These are phyloP conservation scores for Zaprionus bogoriensis DNA, from an alignment of 2,888 invertebrate genomes.

Conservation along the genomic window DNA sequence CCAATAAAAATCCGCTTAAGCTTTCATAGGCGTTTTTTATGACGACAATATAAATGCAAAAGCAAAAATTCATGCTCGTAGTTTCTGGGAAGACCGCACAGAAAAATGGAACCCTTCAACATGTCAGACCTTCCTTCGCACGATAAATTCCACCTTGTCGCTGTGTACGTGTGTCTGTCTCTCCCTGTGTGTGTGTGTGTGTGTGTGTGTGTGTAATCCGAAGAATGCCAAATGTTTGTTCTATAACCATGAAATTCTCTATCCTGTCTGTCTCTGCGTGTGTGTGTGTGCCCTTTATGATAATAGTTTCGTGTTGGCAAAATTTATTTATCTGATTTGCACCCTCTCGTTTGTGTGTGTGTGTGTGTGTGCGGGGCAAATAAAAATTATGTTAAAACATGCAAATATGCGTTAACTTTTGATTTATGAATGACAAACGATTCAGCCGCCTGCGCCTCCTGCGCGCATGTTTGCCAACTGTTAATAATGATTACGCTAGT, in stretches of 20 bases:
- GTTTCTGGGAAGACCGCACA: conserved; percentile 22
- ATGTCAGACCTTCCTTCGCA: conserved; percentile 61
- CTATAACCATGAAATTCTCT: conserved; percentile 66
- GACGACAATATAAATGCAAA: conserved; percentile 80
- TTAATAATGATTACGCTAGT: conserved; percentile 68
- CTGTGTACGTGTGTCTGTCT: conserved; percentile 13
- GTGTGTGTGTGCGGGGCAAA: conserved; percentile 63
- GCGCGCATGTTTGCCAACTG: conserved; percentile 38
- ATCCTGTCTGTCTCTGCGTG: conserved; percentile 27
- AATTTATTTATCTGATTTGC: conserved; percentile 77
- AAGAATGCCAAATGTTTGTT: conserved; percentile 70
- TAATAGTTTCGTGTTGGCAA: conserved; percentile 80
- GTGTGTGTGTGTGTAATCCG: conserved; percentile 26
- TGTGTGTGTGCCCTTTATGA: conserved; percentile 69
- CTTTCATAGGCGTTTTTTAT: conserved; percentile 81
- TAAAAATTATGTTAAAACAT: conserved; percentile 81
- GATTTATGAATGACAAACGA: conserved; percentile 74
- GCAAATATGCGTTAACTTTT: conserved; percentile 80
- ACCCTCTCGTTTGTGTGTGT: conserved; percentile 27
- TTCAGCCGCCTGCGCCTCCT: conserved; percentile 13
- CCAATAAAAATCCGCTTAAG: conserved; percentile 79
- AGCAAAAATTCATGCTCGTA: conserved; percentile 43
- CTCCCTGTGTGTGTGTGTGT: neutral
- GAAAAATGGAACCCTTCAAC: conserved; percentile 67
- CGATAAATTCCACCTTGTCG: conserved; percentile 73